Conservation (phyloP, 2,797 vertebrate species). For the Coilia nasus region DNA sequence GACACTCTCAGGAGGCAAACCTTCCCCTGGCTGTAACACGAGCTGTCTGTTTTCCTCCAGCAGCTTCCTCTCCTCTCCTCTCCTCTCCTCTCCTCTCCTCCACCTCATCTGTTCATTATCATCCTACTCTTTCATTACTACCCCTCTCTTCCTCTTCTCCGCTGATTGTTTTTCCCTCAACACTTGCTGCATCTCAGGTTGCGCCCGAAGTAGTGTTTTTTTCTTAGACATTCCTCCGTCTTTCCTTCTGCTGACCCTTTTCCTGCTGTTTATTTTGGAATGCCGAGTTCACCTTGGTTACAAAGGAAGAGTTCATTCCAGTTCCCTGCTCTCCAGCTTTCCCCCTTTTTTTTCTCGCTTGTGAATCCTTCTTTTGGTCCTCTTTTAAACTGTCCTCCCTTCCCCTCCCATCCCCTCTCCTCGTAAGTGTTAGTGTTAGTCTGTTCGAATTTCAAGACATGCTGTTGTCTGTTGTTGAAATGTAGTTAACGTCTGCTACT, state of each 20-base stretch:
- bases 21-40: conserved; percentile 14
- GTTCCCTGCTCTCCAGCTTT: not conserved
- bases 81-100: conserved; percentile 39
- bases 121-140: not conserved
- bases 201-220: conserved; percentile 5
- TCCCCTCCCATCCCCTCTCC: conserved; percentile 35
- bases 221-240: conserved; percentile 32
- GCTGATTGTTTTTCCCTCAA: not conserved
- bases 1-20: conserved; percentile 28
- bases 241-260: not conserved
- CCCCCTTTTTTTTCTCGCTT: not conserved
- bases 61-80: conserved; percentile 30
- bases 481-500: conserved; percentile 46
- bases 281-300: conserved; percentile 34
- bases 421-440: conserved; percentile 40
- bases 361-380: conserved; percentile 13
- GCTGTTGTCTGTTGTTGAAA: conserved; percentile 39
- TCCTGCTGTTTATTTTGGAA: conserved; percentile 26
- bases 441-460: conserved; percentile 30
- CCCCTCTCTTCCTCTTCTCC: not conserved
- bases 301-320: conserved; percentile 3
- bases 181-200: not conserved
- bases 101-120: not conserved
- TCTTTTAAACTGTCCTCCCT: not conserved
- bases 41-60: conserved; percentile 39